A percentile compares a stretch with the other conserved stretches of the same genome.
Conservation (phyloP, 2,888 invertebrate genomes). For the Himalopsyche tibetana region DNA sequence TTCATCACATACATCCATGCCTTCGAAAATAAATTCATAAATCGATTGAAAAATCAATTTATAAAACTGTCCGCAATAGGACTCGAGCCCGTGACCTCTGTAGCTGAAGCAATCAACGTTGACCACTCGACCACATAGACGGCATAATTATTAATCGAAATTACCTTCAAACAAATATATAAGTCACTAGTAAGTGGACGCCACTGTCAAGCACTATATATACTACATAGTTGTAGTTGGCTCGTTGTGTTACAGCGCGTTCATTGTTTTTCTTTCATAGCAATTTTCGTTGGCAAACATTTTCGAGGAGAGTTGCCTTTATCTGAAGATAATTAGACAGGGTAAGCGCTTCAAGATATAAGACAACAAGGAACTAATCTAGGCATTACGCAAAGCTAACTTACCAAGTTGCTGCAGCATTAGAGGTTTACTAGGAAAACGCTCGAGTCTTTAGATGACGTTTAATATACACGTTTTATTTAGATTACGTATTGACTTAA, state of each 20-base stretch:
- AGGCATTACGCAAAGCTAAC: neutral
- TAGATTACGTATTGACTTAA: constrained; percentile 20
- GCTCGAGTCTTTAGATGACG: neutral
- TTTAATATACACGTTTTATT: constrained; percentile 19
- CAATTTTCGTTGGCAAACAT: constrained; percentile 19
- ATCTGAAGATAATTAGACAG: constrained; percentile 24
- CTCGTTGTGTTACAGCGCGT: neutral
- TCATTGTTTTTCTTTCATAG: constrained; percentile 25
- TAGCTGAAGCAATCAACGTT: too few species aligned
- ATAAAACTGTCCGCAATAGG: too few species aligned
- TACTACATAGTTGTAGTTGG: neutral
- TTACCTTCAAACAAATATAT: too few species aligned
- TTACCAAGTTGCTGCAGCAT: neutral
- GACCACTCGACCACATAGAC: too few species aligned
- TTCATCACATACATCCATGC: too few species aligned
- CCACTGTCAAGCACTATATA: too few species aligned
- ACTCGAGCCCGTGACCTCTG: too few species aligned
- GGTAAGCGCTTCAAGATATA: constrained; percentile 22
- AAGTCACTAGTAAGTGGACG: too few species aligned
- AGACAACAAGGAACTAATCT: constrained; percentile 10
- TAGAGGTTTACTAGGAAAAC: constrained; percentile 34
- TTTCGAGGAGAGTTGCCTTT: constrained; percentile 7
- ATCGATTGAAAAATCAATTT: too few species aligned
- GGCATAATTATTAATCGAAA: too few species aligned
- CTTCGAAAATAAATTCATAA: too few species aligned